Percentiles rank a stretch among this genome's conserved stretches.
Conservation (phyloP, 2,113 vertebrate species). For the Strigops habroptila region DNA sequence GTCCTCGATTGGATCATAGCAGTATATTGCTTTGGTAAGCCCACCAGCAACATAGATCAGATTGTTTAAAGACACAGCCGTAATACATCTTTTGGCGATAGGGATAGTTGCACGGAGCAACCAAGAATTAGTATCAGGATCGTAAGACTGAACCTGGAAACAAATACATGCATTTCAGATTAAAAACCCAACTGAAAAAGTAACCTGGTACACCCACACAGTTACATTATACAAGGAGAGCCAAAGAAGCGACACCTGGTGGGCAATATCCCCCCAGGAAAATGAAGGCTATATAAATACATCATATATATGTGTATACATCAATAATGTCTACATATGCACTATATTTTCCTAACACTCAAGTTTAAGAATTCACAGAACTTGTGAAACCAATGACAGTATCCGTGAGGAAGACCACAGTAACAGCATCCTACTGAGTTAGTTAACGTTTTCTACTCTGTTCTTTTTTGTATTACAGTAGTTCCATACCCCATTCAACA, state of each 20-base stretch:
- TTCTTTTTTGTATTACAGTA: neutral
- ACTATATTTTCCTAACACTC: neutral
- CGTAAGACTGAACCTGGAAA: constrained; percentile 94
- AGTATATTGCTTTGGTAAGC: constrained; percentile 94
- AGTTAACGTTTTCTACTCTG: neutral
- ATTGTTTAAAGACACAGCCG: constrained; percentile 94
- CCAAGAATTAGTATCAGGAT: constrained; percentile 90
- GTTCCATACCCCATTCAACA: neutral
- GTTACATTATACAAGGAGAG: neutral
- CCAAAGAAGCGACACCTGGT: neutral
- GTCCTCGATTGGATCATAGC: constrained; percentile 94
- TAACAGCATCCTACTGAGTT: neutral
- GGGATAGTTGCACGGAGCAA: constrained; percentile 93
- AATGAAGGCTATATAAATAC: neutral
- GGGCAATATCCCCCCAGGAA: neutral
- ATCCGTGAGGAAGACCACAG: neutral
- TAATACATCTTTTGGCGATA: constrained; percentile 96
- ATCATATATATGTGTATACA: neutral
- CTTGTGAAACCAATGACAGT: neutral
- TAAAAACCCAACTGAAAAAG: neutral
- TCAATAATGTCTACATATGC: neutral
- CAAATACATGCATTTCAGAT: neutral
- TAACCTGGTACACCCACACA: neutral
- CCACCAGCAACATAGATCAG: constrained; percentile 96
- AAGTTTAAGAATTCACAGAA: neutral